These are phyloP conservation scores for Chromobotia macracanthus DNA, from an alignment of 2,797 vertebrate species.

Conservation along the genomic window DNA sequence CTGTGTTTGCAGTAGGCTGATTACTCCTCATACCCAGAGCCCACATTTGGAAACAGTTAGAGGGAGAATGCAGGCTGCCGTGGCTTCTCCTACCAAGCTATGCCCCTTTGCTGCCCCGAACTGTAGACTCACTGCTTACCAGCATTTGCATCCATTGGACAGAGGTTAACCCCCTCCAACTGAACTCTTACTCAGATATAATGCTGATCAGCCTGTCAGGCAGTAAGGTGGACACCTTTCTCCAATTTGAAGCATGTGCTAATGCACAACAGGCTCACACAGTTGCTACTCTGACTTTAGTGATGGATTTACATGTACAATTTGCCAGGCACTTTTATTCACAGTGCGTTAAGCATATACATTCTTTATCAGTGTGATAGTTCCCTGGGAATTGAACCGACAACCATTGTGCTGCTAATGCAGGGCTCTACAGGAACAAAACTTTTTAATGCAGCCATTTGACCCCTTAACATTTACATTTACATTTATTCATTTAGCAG, in stretches of 20 bases:
- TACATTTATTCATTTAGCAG: too few species aligned
- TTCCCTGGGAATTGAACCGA: too few species aligned
- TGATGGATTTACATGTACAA: not conserved
- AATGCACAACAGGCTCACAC: not conserved
- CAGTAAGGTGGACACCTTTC: not conserved
- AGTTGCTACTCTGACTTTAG: not conserved
- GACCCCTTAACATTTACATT: not conserved
- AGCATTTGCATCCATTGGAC: not conserved
- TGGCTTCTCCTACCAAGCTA: conserved; percentile 22
- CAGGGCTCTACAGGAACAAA: too few species aligned
- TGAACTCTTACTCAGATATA: not conserved
- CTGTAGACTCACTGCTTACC: not conserved
- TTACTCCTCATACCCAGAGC: conserved; percentile 52
- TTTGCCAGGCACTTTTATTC: too few species aligned
- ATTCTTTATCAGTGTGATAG: too few species aligned
- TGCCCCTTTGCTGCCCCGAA: not conserved
- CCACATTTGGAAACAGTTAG: conserved; percentile 73
- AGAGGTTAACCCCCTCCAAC: not conserved
- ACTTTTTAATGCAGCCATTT: not conserved
- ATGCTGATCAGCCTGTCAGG: not conserved
- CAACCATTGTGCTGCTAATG: too few species aligned
- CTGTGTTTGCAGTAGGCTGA: conserved; percentile 65
- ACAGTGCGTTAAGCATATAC: too few species aligned
- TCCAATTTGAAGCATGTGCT: not conserved
- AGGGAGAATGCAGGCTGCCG: conserved; percentile 57